Percentiles rank a stretch among this genome's conserved stretches.
Conservation (phyloP, 1,140 invertebrate genomes). For the Conus betulinus region DNA sequence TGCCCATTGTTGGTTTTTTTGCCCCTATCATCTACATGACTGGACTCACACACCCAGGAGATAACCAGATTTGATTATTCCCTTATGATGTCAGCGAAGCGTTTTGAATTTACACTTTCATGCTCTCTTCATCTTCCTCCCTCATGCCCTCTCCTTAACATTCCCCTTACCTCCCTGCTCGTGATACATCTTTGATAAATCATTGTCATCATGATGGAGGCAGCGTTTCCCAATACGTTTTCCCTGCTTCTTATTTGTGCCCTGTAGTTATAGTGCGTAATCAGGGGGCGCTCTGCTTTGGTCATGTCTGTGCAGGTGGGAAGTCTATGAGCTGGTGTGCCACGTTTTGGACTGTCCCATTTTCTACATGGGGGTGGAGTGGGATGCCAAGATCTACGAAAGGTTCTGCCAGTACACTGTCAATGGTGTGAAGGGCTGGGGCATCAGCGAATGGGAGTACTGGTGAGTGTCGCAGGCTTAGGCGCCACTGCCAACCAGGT, state of each 20-base stretch:
- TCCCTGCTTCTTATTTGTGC: background rate
- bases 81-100: no score
- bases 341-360: constrained; percentile 79
- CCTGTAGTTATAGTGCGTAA: background rate
- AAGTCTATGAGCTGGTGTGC: constrained; percentile 76
- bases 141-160: no score
- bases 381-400: constrained; percentile 83
- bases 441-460: constrained; percentile 85
- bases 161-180: no score
- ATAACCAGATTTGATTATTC: no score
- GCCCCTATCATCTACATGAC: no score
- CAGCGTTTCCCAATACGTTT: background rate
- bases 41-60: no score
- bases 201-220: background rate
- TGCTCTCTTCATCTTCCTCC: no score
- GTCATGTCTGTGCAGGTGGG: constrained; percentile 52
- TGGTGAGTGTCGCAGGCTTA: constrained; percentile 48
- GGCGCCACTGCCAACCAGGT: no score
- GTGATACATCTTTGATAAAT: background rate
- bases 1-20: no score
- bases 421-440: constrained; percentile 81
- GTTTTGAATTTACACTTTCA: no score
- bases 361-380: constrained; percentile 82
- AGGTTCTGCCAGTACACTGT: constrained; percentile 81
- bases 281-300: background rate